Percentiles rank a stretch among this genome's conserved stretches.
Conservation (phyloP, 2,888 invertebrate species). For the Cheilosia scutellata region DNA sequence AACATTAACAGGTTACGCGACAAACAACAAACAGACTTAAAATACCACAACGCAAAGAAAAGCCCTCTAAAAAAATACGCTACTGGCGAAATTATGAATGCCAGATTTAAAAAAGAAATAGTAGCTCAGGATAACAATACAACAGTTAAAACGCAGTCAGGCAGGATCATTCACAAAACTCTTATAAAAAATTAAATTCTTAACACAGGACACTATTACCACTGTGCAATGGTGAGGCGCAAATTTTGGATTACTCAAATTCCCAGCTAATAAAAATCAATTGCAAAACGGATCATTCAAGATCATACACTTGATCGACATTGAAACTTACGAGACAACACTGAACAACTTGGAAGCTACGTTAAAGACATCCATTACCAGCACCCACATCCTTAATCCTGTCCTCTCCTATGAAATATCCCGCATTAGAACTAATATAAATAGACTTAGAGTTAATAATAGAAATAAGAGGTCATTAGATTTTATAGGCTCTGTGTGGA, state of each 20-base stretch:
- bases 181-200: not conserved
- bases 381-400: too few species aligned
- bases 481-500: slow-evolving; percentile 24
- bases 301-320: too few species aligned
- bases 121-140: not conserved
- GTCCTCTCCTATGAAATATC: slow-evolving; percentile 31
- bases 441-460: not conserved
- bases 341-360: too few species aligned
- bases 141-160: too few species aligned
- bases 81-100: not conserved
- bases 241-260: too few species aligned
- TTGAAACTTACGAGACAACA: too few species aligned
- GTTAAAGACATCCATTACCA: too few species aligned
- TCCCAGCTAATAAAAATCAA: too few species aligned
- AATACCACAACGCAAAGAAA: not conserved
- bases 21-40: not conserved
- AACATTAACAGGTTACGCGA: too few species aligned
- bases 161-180: not conserved
- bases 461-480: not conserved
- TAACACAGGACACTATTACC: slow-evolving; percentile 31
- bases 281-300: too few species aligned
- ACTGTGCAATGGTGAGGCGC: too few species aligned
- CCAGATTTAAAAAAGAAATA: slow-evolving; percentile 19
- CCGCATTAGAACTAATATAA: not conserved
- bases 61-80: not conserved